phyloP scores from a whole-genome alignment of 2,888 invertebrate species.

The Mythimna ferrago region DNA sequence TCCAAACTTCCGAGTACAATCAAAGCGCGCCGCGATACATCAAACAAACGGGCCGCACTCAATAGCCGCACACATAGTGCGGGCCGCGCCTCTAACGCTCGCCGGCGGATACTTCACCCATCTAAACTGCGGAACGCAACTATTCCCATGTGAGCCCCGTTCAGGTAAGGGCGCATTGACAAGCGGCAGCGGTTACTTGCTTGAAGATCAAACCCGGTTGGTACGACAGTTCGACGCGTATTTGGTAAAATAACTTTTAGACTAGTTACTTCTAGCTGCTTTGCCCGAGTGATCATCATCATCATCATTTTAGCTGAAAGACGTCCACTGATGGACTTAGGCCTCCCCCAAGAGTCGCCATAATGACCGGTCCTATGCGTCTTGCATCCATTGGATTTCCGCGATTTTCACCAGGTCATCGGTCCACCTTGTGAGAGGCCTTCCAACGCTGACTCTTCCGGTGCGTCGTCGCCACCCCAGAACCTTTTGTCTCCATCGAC shows the following conservation, averaged over 20 bases:
- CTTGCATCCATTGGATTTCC: too few relatives aligned
- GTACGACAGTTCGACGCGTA: neutral
- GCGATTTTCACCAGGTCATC: too few relatives aligned
- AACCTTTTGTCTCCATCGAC: too few relatives aligned
- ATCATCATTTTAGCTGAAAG: too few relatives aligned
- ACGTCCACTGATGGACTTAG: too few relatives aligned
- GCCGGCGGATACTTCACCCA: constrained; percentile 57
- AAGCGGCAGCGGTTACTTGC: constrained; percentile 32
- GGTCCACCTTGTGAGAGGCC: too few relatives aligned
- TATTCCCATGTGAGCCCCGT: constrained; percentile 65
- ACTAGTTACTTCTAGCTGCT: too few relatives aligned
- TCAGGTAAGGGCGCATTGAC: neutral
- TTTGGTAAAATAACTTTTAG: neutral
- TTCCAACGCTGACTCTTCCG: too few relatives aligned
- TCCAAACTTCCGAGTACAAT: constrained; percentile 32
- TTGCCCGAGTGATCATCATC: too few relatives aligned
- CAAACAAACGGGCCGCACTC: constrained; percentile 47
- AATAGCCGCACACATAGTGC: constrained; percentile 42
- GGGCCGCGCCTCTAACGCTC: constrained; percentile 54
- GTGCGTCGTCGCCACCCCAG: too few relatives aligned
- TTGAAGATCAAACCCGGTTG: neutral
- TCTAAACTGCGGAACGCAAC: constrained; percentile 68
- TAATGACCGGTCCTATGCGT: too few relatives aligned
- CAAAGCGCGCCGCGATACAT: constrained; percentile 45
- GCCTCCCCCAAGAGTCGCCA: too few relatives aligned